Evolutionary conservation across 37 sponge, comb jelly and placozoan genomes (phyloP), one percentile per base, ranked within the genome.

Genomic region (Oopsacas minuta): DNA sequence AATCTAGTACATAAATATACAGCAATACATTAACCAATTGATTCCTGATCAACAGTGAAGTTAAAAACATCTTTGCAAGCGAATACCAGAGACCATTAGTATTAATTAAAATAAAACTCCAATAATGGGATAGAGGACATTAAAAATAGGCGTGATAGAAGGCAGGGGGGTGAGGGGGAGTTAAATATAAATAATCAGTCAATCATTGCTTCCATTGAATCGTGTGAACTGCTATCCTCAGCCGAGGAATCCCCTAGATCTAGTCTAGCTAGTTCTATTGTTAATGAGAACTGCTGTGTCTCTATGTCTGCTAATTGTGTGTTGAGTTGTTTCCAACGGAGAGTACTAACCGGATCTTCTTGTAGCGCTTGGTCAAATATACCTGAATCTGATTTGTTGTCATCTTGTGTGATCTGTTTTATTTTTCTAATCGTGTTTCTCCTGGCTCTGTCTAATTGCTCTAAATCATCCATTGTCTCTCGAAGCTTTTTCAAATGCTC

Each of bases 11-110:
- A 20, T 61, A 42, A 42, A 42, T 42, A 61, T 61, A 61, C 75
- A 61, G 75, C 28, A n/a, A 61, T 61, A 25, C 49, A 42, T 34
- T 61, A 34, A 61, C 30, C 28, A 25, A 61, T 25, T n/a, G 75
- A 61, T 61, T 61, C 75, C 75, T 61, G 75, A 61, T n/a, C 75
- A 61, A 25, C 75, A 61, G 75, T 61, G 75, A 61, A 34, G 28
- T n/a, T 25, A 25, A 61, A 61, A 61, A 61, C 75, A 20, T 12
- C 75, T 61, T 61, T 61, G 75, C 75, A 61, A 61, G 75, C 75
- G 30, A 61, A 61, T 61, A 61, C 20, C 75, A 61, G 49, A 46
- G 51, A 61, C 22, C 75, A 61, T n/a, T 61, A 61, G 49, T 42
- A 42, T 17, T 42, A 61, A 61, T 61, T 61, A 61, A 61, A 61